Evolutionary conservation across 2,113 vertebrate genomes (phyloP).

Genomic region (Ameiurus melas): DNA sequence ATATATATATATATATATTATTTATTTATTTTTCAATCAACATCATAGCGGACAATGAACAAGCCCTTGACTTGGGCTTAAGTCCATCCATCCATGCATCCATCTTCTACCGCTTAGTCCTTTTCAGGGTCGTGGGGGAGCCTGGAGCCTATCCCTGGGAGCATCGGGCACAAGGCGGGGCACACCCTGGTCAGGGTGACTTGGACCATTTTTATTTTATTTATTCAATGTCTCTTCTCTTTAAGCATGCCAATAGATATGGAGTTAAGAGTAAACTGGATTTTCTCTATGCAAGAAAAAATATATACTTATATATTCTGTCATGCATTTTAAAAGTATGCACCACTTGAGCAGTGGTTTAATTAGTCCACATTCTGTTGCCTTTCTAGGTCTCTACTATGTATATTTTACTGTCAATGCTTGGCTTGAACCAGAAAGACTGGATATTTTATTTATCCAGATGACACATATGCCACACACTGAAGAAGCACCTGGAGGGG

Average conservation of each 20-base stretch:
- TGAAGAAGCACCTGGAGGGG: conserved; percentile 17
- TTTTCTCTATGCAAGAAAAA: background rate
- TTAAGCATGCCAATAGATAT: background rate
- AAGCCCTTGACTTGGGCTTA: background rate
- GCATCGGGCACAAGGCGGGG: too few species aligned
- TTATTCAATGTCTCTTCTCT: background rate
- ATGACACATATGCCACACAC: conserved; percentile 10
- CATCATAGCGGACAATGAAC: background rate
- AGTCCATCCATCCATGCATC: too few species aligned
- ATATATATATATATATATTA: too few species aligned
- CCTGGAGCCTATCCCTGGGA: too few species aligned
- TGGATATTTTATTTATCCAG: background rate
- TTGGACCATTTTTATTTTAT: background rate
- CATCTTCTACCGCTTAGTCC: too few species aligned
- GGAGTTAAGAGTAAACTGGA: background rate
- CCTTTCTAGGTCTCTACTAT: background rate
- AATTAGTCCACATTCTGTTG: too few species aligned
- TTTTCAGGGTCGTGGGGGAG: too few species aligned
- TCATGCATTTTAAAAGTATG: background rate
- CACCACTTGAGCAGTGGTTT: background rate
- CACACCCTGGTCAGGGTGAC: too few species aligned
- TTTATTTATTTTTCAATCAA: too few species aligned
- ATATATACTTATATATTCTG: background rate
- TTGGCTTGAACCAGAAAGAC: background rate
- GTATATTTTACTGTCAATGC: background rate